These are phyloP conservation scores for Unio delphinus DNA, from an alignment of 2,888 invertebrate species.

Conservation along the genomic window DNA sequence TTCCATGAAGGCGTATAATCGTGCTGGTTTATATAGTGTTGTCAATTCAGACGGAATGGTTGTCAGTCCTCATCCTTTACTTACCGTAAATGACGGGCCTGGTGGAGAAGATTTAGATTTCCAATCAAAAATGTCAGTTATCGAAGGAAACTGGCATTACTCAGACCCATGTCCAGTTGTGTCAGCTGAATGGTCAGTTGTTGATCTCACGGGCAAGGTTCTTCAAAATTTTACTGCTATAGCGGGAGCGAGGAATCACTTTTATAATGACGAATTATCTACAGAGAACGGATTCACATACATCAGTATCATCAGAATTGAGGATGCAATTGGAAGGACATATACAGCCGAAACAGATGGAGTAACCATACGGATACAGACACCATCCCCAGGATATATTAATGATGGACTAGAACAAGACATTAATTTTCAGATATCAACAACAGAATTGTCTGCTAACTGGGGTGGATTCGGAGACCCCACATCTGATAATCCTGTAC, in stretches of 20 bases:
- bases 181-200: conserved; percentile 39
- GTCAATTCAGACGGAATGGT: conserved; percentile 36
- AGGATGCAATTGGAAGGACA: conserved; percentile 38
- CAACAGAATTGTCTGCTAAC: conserved; percentile 38
- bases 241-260: conserved; percentile 15
- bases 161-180: conserved; percentile 45
- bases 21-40: conserved; percentile 39
- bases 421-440: conserved; percentile 41
- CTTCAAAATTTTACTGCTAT: conserved; percentile 25
- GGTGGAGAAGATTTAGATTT: conserved; percentile 32
- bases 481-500: conserved; percentile 31
- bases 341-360: conserved; percentile 43
- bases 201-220: conserved; percentile 38
- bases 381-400: conserved; percentile 46
- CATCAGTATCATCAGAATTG: conserved; percentile 33
- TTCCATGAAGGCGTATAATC: conserved; percentile 41
- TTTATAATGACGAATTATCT: conserved; percentile 44
- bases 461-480: conserved; percentile 52
- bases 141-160: conserved; percentile 47
- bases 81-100: conserved; percentile 36
- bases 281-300: conserved; percentile 48
- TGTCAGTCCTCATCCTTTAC: conserved; percentile 33
- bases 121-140: conserved; percentile 34
- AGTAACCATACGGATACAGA: conserved; percentile 46
- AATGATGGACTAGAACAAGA: conserved; percentile 49